These are phyloP conservation scores for Lytechinus variegatus DNA, from an alignment of 35 echinoderm and acorn worm species.

Conservation along the genomic window DNA sequence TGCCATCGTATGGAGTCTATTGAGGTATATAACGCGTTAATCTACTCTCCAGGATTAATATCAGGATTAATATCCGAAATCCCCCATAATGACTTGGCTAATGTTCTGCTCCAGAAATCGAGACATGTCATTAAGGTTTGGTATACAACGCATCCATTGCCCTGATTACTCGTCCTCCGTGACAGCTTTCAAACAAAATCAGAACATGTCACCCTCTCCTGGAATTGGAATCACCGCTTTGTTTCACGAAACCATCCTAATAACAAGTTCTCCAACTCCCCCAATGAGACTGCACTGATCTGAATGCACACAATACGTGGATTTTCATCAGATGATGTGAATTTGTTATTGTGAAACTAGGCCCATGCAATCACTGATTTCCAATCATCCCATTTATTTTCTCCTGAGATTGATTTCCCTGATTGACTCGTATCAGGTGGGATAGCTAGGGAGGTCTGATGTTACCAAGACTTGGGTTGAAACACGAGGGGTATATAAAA, in stretches of 20 bases:
- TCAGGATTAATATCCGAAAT: slow-evolving; percentile 1
- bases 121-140: not conserved
- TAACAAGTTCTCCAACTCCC: too few species aligned
- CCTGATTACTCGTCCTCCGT: not conserved
- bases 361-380: not conserved
- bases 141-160: not conserved
- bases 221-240: not conserved
- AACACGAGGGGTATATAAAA: too few species aligned
- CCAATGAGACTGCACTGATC: too few species aligned
- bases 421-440: not conserved
- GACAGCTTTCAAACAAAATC: not conserved
- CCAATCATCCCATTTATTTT: not conserved
- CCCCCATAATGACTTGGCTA: not conserved
- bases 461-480: too few species aligned
- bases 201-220: not conserved
- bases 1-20: not conserved
- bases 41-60: not conserved
- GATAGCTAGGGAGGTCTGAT: not conserved
- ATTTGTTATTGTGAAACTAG: too few species aligned
- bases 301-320: too few species aligned
- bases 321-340: too few species aligned
- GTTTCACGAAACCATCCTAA: too few species aligned
- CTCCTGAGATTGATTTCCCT: not conserved
- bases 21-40: not conserved
- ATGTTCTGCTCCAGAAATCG: slow-evolving; percentile 17